Base-by-base conservation (phyloP, 2,113 vertebrate species). In the Dicrurus megarhynchus region DNA sequence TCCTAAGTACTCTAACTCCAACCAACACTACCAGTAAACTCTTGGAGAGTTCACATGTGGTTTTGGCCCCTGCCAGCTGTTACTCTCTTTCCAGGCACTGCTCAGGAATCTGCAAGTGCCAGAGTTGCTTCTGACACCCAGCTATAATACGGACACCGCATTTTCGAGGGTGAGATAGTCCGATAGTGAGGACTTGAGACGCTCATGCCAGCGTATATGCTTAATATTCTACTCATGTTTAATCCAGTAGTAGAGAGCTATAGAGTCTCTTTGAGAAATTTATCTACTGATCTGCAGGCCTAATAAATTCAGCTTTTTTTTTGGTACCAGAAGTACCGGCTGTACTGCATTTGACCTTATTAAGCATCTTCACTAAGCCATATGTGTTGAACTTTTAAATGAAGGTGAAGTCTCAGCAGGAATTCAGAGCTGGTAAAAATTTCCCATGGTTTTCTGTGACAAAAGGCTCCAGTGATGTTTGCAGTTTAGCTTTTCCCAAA, bases 161-260 rank as follows among this genome's bases (percentile, higher is more conserved):
- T 64, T 76, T 52, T 70, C 30, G 33, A 70, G 26, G 21, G 42
- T 88, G 35, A 73, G 35, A 42, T 69, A 33, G 26, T 61, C 33
- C 44, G 8, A 39, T 22, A 79, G 19, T 47, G 20, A 33, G 37
- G 39, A 65, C 27, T 65, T 0, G 2, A 84, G 55, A 39, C 39
- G 28, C 50, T 91, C 11, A 10, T 84, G 85, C 63, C 71, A 77
- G 78, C 52, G 28, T 65, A 10, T 44, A 19, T 41, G 28, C 69
- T 97, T 90, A 65, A 69, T 93, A 93, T 92, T 93, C 94, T 84
- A 68, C 60, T 94, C 79, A 20, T 35, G 56, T 65, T 88, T 84
- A 74, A 81, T 80, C 60, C 75, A 59, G 55, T 86, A 49, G 23
- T 28, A 67, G 55, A 92, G 59, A 80, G n/a, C 46, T 26, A 3